Base-by-base conservation (phyloP, 2,888 invertebrate species). In the Andrena minutula region DNA sequence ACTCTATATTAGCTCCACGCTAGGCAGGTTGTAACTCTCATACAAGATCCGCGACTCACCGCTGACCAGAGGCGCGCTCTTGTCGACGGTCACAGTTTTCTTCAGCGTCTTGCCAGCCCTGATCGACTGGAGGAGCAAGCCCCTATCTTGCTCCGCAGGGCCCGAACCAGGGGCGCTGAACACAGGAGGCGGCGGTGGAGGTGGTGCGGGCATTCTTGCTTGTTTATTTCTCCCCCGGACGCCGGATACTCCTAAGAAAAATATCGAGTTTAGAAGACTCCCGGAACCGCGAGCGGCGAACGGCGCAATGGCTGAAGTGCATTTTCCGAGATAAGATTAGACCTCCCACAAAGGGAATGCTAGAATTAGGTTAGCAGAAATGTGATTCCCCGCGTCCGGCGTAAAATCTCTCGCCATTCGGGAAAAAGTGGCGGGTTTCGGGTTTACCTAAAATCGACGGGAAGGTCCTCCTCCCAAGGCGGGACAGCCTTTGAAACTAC, bases 11-110 rank as follows among this genome's bases (percentile, higher is more conserved):
- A 12, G 0, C 35, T 3, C 16, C 60, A 1, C 23, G 28, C 8
- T 7, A n/a, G n/a, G n/a, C n/a, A n/a, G n/a, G n/a, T n/a, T n/a
- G n/a, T 8, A 56, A 26, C 0, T 0, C 10, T 12, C 4, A n/a
- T 30, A n/a, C 0, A n/a, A 49, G 23, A 6, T 8, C 41, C 79
- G 68, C 2, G 95, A 94, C 98, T 97, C 95, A 94, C 98, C 97
- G 88, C 96, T 95, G 87, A 98, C 94, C 68, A 95, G 93, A 0
- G 98, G 98, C 70, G 96, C 97, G 95, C 98, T 98, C 94, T 98
- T 97, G 93, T 99, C 98, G 90, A 97, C 96, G n/a, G 98, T 98
- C 0, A 96, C 96, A 72, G 98, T 95, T 94, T 98, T 98, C 94
- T 97, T 98, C 86, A 98, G 94, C 90, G 95, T 95, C 70, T 96